phyloP scores from a whole-genome alignment of 2,888 invertebrate genomes.

The Mycalesis mineus region DNA sequence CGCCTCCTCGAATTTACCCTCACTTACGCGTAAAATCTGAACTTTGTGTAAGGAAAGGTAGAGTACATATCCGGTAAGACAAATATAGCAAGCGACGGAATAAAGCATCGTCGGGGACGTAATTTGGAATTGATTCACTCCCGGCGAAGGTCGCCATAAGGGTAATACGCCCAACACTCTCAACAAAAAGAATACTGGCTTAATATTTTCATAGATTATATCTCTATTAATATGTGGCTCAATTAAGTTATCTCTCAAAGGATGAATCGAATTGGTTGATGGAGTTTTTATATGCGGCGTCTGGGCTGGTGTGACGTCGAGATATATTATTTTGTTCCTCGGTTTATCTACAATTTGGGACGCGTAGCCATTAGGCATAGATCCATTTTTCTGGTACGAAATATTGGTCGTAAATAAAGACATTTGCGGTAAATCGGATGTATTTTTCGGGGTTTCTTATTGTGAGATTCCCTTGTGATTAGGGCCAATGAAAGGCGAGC shows the following conservation, averaged over 20 bases:
- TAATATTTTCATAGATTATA: constrained; percentile 68
- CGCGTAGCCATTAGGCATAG: constrained; percentile 57
- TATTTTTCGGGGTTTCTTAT: constrained; percentile 14
- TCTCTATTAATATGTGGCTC: constrained; percentile 55
- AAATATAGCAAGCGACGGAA: constrained; percentile 70
- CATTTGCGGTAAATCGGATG: constrained; percentile 41
- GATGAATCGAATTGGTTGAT: constrained; percentile 51
- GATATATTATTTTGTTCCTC: constrained; percentile 55
- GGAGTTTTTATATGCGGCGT: constrained; percentile 47
- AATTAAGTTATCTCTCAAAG: constrained; percentile 55
- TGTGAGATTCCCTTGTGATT: constrained; percentile 27
- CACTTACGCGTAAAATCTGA: constrained; percentile 78
- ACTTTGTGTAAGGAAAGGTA: constrained; percentile 81
- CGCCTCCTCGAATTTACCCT: constrained; percentile 85
- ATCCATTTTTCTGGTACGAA: constrained; percentile 42
- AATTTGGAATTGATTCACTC: constrained; percentile 67
- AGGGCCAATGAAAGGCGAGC: constrained; percentile 30
- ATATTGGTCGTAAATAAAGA: constrained; percentile 50
- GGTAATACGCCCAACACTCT: constrained; percentile 81
- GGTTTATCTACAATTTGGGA: constrained; percentile 48
- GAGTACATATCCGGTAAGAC: constrained; percentile 74
- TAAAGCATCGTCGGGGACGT: constrained; percentile 79
- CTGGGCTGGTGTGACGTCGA: constrained; percentile 62
- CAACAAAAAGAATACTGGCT: constrained; percentile 62
- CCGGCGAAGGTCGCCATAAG: constrained; percentile 69